Evolutionary conservation across 2,797 vertebrate species (phyloP), one percentile per base, ranked within the genome.

Genomic region (Poeciliopsis gracilis): DNA sequence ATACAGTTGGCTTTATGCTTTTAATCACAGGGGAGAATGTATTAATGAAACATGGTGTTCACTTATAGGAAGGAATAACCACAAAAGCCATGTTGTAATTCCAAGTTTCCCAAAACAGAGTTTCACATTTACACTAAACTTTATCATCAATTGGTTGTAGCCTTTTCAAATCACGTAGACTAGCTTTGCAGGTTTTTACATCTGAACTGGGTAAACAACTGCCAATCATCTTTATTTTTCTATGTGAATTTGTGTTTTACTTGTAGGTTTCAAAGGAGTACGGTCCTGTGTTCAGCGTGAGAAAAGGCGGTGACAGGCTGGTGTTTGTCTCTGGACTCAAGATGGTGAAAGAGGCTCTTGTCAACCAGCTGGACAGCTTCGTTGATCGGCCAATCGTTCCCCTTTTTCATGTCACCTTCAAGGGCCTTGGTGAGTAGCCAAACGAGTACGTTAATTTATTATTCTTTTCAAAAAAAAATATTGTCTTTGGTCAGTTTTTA

Each of bases 301-400:
- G 91, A 74, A 87, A 76, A 83, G 95, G 95, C 72, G 90, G 86
- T 28, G 36, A 90, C 2, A 94, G 92, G 82, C 57, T 87, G 1
- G 93, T 96, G 70, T 90, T 92, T 79, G 33, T 95, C 70, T 90
- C 90, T 2, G 93, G 95, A 67, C 91, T 91, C 84, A 94, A 95
- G 78, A 94, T 93, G 93, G 89, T 95, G 61, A 96, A 93, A 89
- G 95, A 96, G 70, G 93, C 93, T 67, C 92, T 96, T 0, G 59
- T 95, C 38, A 91, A 77, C 74, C 93, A 95, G 73, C 81, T 93
- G 79, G 94, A 96, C 80, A 89, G 86, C 86, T 95, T 96, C 70
- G 49, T 63, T 23, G 95, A 93, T 1, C 95, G 96, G 0, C 96
- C 97, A 0, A 0, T 81, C 0, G 0, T 90, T 1, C 95, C 95